These are phyloP conservation scores for Xestia rhomboidea DNA, from an alignment of 2,888 invertebrate species.

Conservation along the genomic window DNA sequence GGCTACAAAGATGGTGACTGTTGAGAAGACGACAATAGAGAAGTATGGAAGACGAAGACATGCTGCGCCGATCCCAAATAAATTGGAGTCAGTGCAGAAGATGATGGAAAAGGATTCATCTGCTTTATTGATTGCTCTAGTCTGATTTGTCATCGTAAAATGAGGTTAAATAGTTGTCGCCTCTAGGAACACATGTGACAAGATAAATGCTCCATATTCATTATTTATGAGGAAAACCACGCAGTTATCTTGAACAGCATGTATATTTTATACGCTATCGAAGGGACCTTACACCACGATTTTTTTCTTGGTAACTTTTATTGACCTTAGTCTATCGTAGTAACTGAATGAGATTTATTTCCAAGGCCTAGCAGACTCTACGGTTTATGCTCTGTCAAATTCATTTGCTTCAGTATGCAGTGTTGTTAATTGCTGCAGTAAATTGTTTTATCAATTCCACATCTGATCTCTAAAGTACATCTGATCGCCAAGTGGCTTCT, in stretches of 20 bases:
- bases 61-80: neutral
- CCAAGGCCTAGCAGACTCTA: neutral
- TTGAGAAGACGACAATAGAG: neutral
- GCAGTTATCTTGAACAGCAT: slow-evolving; percentile 27
- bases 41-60: neutral
- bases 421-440: neutral
- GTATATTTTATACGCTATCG: slow-evolving; percentile 14
- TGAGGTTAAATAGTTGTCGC: slow-evolving; percentile 14
- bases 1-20: neutral
- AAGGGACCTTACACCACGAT: slow-evolving; percentile 15
- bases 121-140: slow-evolving; percentile 18
- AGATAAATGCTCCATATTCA: slow-evolving; percentile 24
- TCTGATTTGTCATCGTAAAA: slow-evolving; percentile 22
- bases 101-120: slow-evolving; percentile 4
- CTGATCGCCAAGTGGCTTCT: neutral
- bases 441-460: neutral
- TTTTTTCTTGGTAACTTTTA: slow-evolving; percentile 7
- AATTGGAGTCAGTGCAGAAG: neutral
- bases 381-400: neutral
- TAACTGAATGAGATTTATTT: neutral
- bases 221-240: slow-evolving; percentile 42
- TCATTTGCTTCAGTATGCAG: neutral
- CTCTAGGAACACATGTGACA: slow-evolving; percentile 1
- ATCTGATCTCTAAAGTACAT: neutral
- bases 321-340: neutral